Percentiles rank a stretch among this genome's conserved stretches.
Evolutionary conservation across 2,888 invertebrate genomes (phyloP).

Genomic region (Bembecia ichneumoniformis): DNA sequence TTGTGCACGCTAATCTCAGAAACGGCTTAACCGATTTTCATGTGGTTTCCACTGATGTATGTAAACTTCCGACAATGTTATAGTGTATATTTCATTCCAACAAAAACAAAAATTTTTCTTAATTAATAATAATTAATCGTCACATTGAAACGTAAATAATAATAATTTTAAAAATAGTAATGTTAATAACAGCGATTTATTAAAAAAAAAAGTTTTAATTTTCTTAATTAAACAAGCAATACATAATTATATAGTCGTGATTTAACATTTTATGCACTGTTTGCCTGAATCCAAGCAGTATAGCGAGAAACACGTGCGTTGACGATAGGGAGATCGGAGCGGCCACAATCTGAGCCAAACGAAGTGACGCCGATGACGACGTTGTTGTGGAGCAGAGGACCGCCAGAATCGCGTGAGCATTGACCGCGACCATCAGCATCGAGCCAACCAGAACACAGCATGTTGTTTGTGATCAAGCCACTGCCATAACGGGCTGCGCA

Average conservation of each 20-base stretch:
- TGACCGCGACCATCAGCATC: conserved; percentile 45
- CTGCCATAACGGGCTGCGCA: conserved; percentile 25
- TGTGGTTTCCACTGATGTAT: too few species aligned
- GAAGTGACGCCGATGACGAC: conserved; percentile 34
- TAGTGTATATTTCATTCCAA: too few species aligned
- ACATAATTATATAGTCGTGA: too few species aligned
- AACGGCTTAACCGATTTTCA: too few species aligned
- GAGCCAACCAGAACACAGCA: conserved; percentile 42
- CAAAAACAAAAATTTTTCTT: too few species aligned
- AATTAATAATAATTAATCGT: too few species aligned
- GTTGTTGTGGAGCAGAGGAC: conserved; percentile 39
- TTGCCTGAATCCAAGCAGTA: conserved; percentile 31
- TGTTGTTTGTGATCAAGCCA: conserved; percentile 25
- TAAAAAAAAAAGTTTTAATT: too few species aligned
- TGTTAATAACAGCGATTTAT: too few species aligned
- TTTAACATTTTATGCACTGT: conserved; percentile 4
- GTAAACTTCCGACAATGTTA: too few species aligned
- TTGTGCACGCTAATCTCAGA: too few species aligned
- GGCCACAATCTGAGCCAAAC: conserved; percentile 25
- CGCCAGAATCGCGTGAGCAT: conserved; percentile 46
- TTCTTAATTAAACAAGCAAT: too few species aligned
- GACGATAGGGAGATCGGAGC: conserved; percentile 26
- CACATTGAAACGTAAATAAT: conserved; percentile 15
- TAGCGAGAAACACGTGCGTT: conserved; percentile 31
- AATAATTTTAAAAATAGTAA: too few species aligned